These are phyloP conservation scores for Necrosyrtes monachus DNA, from an alignment of 2,797 vertebrate species.

Conservation along the genomic window DNA sequence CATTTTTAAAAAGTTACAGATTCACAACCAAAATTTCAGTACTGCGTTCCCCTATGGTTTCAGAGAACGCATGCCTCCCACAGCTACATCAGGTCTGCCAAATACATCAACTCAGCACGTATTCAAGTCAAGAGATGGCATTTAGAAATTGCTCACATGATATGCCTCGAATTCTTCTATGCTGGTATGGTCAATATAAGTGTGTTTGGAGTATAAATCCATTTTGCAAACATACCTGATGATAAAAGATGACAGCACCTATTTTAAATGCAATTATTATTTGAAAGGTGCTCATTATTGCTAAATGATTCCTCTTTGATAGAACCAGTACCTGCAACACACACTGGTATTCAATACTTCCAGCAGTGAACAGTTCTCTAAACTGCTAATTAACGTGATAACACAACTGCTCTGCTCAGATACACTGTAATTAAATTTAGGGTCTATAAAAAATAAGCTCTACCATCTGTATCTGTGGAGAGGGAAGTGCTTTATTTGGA, in stretches of 20 bases:
- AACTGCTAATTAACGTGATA: conserved; percentile 42
- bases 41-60: not conserved
- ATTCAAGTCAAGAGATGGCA: not conserved
- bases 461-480: not conserved
- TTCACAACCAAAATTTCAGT: not conserved
- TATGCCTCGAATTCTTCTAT: not conserved
- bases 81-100: not conserved
- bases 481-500: not conserved
- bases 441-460: not conserved
- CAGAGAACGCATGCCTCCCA: not conserved
- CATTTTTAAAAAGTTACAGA: not conserved
- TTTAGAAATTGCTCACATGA: not conserved
- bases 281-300: conserved; percentile 56
- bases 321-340: not conserved
- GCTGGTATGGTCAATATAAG: not conserved
- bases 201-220: conserved; percentile 9
- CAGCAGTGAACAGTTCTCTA: not conserved
- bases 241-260: conserved; percentile 33
- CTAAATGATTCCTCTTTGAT: conserved; percentile 1
- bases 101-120: not conserved
- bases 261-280: conserved; percentile 35
- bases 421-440: conserved; percentile 39
- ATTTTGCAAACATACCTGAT: not conserved
- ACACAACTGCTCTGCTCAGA: not conserved
- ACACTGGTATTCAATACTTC: not conserved